phyloP scores from a whole-genome alignment of 2,888 invertebrate species.

The Nipponacmea schrenckii region DNA sequence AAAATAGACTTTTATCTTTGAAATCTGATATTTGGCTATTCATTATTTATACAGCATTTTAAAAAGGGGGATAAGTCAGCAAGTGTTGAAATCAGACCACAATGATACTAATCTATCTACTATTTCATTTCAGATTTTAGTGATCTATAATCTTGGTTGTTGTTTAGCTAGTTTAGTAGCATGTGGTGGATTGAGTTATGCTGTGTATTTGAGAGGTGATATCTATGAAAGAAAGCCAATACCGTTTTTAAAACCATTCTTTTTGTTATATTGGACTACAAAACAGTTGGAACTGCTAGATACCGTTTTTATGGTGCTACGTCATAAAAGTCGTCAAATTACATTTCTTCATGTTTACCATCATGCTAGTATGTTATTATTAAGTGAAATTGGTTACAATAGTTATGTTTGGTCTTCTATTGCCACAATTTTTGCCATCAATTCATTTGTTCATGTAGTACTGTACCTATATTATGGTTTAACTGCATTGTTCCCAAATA shows the following conservation, averaged over 20 bases:
- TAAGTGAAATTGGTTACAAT: conserved; percentile 55
- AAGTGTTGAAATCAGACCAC: too few relatives aligned
- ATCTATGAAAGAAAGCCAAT: conserved; percentile 45
- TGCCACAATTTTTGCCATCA: conserved; percentile 54
- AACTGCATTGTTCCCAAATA: conserved; percentile 47
- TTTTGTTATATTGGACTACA: conserved; percentile 56
- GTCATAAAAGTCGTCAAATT: conserved; percentile 61
- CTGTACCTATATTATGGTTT: conserved; percentile 64
- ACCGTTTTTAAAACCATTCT: conserved; percentile 41
- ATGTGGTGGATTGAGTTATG: conserved; percentile 46
- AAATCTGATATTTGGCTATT: too few relatives aligned
- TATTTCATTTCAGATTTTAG: conserved; percentile 52
- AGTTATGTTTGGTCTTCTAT: conserved; percentile 61
- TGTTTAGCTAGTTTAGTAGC: conserved; percentile 52
- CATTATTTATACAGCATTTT: too few relatives aligned
- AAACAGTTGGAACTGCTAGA: conserved; percentile 64
- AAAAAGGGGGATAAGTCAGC: too few relatives aligned
- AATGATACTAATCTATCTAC: too few relatives aligned
- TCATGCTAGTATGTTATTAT: conserved; percentile 63
- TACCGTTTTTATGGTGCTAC: conserved; percentile 66
- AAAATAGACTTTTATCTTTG: too few relatives aligned
- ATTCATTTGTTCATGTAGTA: conserved; percentile 62
- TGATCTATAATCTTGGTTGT: conserved; percentile 61
- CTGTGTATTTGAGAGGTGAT: conserved; percentile 45
- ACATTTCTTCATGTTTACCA: conserved; percentile 65